phyloP scores from a whole-genome alignment of 2,888 invertebrate genomes.

The Hyppa rectilinea region DNA sequence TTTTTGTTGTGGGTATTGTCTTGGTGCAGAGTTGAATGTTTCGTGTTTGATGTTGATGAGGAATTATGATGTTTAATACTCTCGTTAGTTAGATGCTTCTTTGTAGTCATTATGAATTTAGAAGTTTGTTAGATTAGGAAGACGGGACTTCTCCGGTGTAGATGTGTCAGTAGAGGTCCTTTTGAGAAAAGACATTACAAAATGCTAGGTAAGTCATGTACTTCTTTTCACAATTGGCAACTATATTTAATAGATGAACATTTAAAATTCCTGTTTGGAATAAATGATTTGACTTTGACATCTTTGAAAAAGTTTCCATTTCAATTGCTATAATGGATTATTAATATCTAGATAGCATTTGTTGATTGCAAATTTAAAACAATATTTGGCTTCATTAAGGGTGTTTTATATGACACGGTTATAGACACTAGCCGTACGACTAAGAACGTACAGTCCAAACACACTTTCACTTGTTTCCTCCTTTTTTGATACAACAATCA shows the following conservation, averaged over 20 bases:
- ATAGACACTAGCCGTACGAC: background rate
- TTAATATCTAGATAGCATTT: background rate
- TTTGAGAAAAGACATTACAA: background rate
- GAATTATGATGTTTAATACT: background rate
- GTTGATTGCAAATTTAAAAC: background rate
- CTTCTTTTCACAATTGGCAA: background rate
- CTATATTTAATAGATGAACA: too few species aligned
- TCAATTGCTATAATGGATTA: background rate
- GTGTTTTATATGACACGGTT: too few species aligned
- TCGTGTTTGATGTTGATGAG: background rate
- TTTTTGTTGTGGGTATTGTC: slow-evolving; percentile 29
- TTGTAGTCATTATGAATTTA: background rate
- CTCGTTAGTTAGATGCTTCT: too few species aligned
- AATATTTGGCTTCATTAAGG: too few species aligned
- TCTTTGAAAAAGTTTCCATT: background rate
- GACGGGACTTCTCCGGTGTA: too few species aligned
- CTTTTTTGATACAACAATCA: background rate
- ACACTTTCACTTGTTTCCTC: slow-evolving; percentile 14
- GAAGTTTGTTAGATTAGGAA: background rate
- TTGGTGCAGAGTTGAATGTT: background rate
- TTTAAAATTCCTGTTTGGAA: too few species aligned
- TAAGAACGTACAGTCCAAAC: background rate
- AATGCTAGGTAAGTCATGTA: background rate
- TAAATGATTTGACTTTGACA: too few species aligned
- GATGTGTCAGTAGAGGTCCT: too few species aligned